Conservation (phyloP, 2,113 vertebrate species). For the Gila orcuttii region DNA sequence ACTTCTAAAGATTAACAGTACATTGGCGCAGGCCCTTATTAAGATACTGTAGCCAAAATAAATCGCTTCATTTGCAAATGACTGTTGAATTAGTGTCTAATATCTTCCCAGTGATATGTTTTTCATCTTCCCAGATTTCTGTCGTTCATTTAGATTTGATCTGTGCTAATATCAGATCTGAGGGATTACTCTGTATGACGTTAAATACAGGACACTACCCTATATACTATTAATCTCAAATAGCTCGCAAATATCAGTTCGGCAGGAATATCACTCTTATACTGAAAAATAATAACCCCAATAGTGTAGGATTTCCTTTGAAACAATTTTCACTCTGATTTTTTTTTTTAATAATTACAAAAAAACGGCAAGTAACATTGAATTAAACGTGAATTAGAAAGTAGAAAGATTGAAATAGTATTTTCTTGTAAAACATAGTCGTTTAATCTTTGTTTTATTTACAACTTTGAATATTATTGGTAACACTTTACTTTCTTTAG, state of each 20-base stretch:
- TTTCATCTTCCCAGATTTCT: conserved; percentile 45
- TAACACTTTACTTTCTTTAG: too few species aligned
- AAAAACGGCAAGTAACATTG: neutral
- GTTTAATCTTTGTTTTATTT: neutral
- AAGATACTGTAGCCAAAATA: conserved; percentile 16
- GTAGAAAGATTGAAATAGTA: neutral
- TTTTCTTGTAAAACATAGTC: neutral
- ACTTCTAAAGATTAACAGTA: conserved; percentile 1
- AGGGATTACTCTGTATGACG: conserved; percentile 25
- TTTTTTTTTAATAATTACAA: neutral
- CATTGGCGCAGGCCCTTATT: neutral
- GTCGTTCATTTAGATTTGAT: neutral
- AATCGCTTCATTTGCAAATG: conserved; percentile 41
- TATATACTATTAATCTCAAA: conserved; percentile 51
- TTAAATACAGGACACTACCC: conserved; percentile 61
- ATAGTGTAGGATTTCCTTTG: neutral
- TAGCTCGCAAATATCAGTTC: conserved; percentile 61
- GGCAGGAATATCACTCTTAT: conserved; percentile 56
- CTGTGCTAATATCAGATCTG: conserved; percentile 30
- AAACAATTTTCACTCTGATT: neutral
- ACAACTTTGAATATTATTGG: neutral
- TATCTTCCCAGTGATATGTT: conserved; percentile 38
- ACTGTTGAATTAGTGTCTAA: conserved; percentile 41
- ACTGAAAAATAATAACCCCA: neutral
- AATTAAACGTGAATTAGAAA: neutral